Conservation (phyloP, 1,140 invertebrate genomes). For the Atta texana region DNA sequence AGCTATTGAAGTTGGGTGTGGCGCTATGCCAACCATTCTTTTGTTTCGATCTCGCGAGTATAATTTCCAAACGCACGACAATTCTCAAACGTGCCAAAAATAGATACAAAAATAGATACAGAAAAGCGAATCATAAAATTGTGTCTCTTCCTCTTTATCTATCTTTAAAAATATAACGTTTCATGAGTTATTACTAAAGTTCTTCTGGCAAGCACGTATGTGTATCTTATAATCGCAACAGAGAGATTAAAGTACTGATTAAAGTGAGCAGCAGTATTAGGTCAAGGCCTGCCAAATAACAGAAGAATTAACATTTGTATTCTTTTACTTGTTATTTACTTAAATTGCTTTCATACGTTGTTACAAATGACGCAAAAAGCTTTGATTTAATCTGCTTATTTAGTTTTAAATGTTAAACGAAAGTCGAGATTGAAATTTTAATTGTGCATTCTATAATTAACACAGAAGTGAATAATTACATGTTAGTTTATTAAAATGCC, state of each 20-base stretch:
- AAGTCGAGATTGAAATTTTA: not conserved
- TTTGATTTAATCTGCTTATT: not conserved
- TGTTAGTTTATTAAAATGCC: slow-evolving; percentile 3
- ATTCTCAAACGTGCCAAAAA: slow-evolving; percentile 43
- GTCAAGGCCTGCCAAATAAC: slow-evolving; percentile 28
- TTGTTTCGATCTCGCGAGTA: slow-evolving; percentile 38
- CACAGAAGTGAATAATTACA: not conserved
- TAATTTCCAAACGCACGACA: slow-evolving; percentile 35
- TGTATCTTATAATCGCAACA: not conserved
- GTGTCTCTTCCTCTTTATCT: slow-evolving; percentile 9
- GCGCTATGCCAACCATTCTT: slow-evolving; percentile 31
- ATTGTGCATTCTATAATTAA: not conserved
- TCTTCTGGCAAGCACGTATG: slow-evolving; percentile 27
- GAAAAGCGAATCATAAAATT: slow-evolving; percentile 17
- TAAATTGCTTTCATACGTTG: not conserved
- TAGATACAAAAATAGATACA: slow-evolving; percentile 19
- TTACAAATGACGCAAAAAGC: not conserved
- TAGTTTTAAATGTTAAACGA: not conserved
- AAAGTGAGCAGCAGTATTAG: not conserved
- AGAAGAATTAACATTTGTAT: slow-evolving; percentile 23
- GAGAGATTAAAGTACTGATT: slow-evolving; percentile 37
- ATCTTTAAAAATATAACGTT: slow-evolving; percentile 23
- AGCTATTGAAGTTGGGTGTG: slow-evolving; percentile 35
- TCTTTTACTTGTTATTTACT: slow-evolving; percentile 19
- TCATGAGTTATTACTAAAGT: slow-evolving; percentile 42